Base-by-base conservation (phyloP, 2,113 vertebrate genomes). In the Paedocypris sp. region DNA sequence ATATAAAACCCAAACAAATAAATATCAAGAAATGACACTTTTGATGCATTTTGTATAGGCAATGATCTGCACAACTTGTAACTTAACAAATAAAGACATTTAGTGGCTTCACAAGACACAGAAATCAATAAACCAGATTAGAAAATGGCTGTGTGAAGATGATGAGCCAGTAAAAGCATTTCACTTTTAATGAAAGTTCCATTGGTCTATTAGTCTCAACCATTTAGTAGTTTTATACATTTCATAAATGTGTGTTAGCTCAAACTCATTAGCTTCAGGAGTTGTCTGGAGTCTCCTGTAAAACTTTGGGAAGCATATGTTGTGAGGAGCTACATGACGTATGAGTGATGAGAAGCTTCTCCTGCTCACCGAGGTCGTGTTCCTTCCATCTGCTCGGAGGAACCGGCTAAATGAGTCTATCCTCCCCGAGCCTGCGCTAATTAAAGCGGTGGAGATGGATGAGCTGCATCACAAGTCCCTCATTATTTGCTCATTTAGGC, bases 391-490 rank as follows among this genome's bases (percentile, higher is more conserved):
- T 74, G 75, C 64, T 66, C 15, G 33, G 68, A 33, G 71, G 69
- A 71, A 70, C 33, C 46, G 70, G 75, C 75, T 79, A 79, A 74
- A 82, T 79, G 73, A 80, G 66, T 76, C 74, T 70, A 68, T 78
- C 70, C 68, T 66, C 77, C 61, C 72, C 62, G 33, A 51, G 53
- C 52, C 47, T 11, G 11, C 9, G 23, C 75, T 80, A 83, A 79
- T 85, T 83, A 83, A 76, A 63, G 62, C 67, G 56, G 33, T 22
- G 64, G 64, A 81, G 79, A 80, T 75, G 71, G 76, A 83, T 80
- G 3, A 51, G 65, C 43, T 56, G 71, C 46, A 69, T 60, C 68
- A 52, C 25, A 22, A 54, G n/a, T 53, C 39, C 26, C 42, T 67
- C 47, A 29, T 70, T 49, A 47, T 50, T 52, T 56, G 18, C 43